Evolutionary conservation across 1,140 invertebrate genomes (phyloP), one percentile per base, ranked within the genome.

Genomic region (Planococcus citri): DNA sequence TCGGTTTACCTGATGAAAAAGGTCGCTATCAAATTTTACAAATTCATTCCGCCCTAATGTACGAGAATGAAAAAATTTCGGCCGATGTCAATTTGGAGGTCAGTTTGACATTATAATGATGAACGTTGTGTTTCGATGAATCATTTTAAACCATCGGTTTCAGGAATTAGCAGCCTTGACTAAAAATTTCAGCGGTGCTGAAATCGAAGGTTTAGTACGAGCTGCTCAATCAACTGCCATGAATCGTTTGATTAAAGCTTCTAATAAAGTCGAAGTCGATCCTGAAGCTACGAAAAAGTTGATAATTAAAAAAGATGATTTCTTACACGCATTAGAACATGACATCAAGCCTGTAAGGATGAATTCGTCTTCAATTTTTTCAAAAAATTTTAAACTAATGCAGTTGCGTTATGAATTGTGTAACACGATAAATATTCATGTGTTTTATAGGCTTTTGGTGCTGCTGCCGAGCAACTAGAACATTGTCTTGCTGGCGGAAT

Each of bases 171-270:
- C 95, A 20, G 73, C 82, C 0, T 73, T 89, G 1, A 99, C 96
- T 0, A 99, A 98, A 79, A 99, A 99, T 80, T 99, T 99, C 79
- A 97, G 94, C 74, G 97, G 97, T 68, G 97, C 97, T 17, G 97
- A 99, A 81, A 78, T 99, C n/a, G 97, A 99, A 82, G 97, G 97
- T 78, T 82, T 99, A 71, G 95, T 99, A 0, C 83, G 96, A 73
- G 95, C 96, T 10, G 95, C 97, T 0, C 95, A 97, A 79, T 97
- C 96, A 61, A 97, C 93, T 10, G 97, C 97, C 3, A 98, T 99
- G 92, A 99, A 99, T 80, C 85, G 95, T 27, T 80, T 98, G 33
- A 97, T 99, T 72, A 99, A 99, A 81, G 93, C 94, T 1, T 86
- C 93, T 0, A 90, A 84, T 73, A 98, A 97, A 78, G 95, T 98